Evolutionary conservation across 2,797 vertebrate genomes (phyloP).

Genomic region (Cyclura pinguis): DNA sequence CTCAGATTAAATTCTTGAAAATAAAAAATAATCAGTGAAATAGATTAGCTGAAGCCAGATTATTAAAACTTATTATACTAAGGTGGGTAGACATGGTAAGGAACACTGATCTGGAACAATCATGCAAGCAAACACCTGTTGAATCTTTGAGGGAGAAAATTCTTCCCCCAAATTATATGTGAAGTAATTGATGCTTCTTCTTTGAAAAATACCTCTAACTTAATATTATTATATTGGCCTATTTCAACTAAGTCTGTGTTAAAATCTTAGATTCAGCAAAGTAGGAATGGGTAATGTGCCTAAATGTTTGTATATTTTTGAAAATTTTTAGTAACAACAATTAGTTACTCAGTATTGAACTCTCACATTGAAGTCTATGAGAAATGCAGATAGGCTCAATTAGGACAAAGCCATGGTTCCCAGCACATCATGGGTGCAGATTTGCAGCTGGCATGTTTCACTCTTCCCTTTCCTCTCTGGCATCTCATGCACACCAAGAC

Average conservation of each 20-base stretch:
- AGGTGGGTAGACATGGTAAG: too few relatives aligned
- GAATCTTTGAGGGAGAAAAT: constrained; percentile 75
- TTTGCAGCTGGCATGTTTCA: neutral
- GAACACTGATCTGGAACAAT: constrained; percentile 67
- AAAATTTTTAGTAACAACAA: constrained; percentile 65
- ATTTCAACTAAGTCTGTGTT: constrained; percentile 76
- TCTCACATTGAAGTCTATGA: constrained; percentile 60
- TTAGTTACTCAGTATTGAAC: constrained; percentile 66
- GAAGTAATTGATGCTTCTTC: constrained; percentile 66
- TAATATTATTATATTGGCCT: constrained; percentile 75
- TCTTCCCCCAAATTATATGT: constrained; percentile 75
- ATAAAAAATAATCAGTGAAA: constrained; percentile 47
- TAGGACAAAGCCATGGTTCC: neutral
- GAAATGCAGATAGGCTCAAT: neutral
- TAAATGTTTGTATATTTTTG: constrained; percentile 70
- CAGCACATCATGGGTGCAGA: neutral
- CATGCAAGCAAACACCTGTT: constrained; percentile 76
- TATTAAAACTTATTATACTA: constrained; percentile 58
- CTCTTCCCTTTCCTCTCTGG: neutral
- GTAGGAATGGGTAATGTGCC: constrained; percentile 68
- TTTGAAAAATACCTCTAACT: constrained; percentile 69
- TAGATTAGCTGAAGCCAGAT: constrained; percentile 58
- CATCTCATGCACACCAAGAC: neutral
- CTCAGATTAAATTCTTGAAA: constrained; percentile 37
- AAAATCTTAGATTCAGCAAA: constrained; percentile 74